Evolutionary conservation across 64 coral and sea anemone genomes (phyloP).

Genomic region (Catalaphyllia jardinei): DNA sequence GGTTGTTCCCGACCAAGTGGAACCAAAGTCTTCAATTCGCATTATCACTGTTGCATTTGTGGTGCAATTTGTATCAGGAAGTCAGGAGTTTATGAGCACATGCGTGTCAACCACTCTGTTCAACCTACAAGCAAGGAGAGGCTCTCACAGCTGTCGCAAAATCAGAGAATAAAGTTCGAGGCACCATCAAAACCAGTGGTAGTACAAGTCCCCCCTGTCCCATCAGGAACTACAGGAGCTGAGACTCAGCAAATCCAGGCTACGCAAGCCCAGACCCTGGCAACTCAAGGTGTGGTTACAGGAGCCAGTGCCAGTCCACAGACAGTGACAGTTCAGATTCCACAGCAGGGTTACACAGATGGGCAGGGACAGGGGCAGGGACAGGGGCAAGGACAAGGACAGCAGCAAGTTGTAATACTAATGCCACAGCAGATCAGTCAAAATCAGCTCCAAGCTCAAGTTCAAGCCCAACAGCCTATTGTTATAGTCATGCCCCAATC

Average conservation of each 20-base stretch:
- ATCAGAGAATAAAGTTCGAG: slow-evolving; percentile 26
- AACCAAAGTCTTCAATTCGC: slow-evolving; percentile 80
- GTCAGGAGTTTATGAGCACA: slow-evolving; percentile 87
- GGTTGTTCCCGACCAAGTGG: slow-evolving; percentile 79
- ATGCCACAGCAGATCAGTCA: slow-evolving; percentile 81
- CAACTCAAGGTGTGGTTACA: slow-evolving; percentile 7
- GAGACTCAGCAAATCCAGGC: slow-evolving; percentile 18
- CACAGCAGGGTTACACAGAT: slow-evolving; percentile 43
- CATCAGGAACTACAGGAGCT: slow-evolving; percentile 32
- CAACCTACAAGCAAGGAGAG: slow-evolving; percentile 6
- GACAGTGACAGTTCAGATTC: slow-evolving; percentile 68
- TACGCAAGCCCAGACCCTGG: slow-evolving; percentile 36
- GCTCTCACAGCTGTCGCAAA: not conserved
- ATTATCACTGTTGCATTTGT: slow-evolving; percentile 92
- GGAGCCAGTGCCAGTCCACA: slow-evolving; percentile 32
- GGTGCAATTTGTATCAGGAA: slow-evolving; percentile 91
- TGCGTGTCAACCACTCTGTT: slow-evolving; percentile 68
- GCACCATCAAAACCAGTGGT: slow-evolving; percentile 45
- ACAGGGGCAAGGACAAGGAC: slow-evolving; percentile 52
- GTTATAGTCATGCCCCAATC: slow-evolving; percentile 91
- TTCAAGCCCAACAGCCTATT: slow-evolving; percentile 77
- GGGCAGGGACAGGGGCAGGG: slow-evolving; percentile 22
- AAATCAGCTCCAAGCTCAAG: slow-evolving; percentile 20
- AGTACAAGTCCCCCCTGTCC: slow-evolving; percentile 37
- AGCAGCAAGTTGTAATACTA: slow-evolving; percentile 84